phyloP scores from a whole-genome alignment of 1,140 invertebrate genomes.

The Formica exsecta region DNA sequence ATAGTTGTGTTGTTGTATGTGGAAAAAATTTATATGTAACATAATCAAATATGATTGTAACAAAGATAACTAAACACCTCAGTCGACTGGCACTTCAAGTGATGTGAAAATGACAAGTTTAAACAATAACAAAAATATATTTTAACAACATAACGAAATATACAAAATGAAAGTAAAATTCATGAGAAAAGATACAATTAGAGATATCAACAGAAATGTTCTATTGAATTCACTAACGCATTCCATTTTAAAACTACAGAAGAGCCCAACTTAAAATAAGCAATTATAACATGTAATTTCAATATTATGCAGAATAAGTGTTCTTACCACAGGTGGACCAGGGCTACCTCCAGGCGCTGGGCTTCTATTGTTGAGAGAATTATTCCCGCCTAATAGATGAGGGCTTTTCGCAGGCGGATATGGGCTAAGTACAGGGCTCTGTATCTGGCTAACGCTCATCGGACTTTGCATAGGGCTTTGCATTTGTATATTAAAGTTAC shows the following conservation, averaged over 20 bases:
- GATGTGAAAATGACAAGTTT: no score
- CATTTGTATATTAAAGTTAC: slow-evolving; percentile 83
- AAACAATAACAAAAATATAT: no score
- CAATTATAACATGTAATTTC: not conserved
- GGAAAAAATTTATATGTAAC: no score
- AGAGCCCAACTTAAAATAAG: not conserved
- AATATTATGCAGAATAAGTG: not conserved
- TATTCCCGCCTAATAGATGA: slow-evolving; percentile 80
- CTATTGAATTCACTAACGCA: not conserved
- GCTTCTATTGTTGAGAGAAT: slow-evolving; percentile 83
- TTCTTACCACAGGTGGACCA: slow-evolving; percentile 84
- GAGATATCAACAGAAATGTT: not conserved
- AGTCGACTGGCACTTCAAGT: no score
- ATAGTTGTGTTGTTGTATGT: no score
- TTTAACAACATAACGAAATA: not conserved
- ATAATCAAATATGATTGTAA: no score
- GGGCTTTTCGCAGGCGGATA: slow-evolving; percentile 86
- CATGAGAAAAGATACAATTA: not conserved
- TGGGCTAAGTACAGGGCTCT: slow-evolving; percentile 85
- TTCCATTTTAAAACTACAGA: not conserved
- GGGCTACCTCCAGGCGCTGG: slow-evolving; percentile 84
- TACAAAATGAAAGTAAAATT: slow-evolving; percentile 3
- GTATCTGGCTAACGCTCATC: slow-evolving; percentile 85
- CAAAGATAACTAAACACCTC: no score
- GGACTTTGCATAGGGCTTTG: slow-evolving; percentile 86